phyloP scores from a whole-genome alignment of 2,113 vertebrate genomes.

The Dicrurus megarhynchus region DNA sequence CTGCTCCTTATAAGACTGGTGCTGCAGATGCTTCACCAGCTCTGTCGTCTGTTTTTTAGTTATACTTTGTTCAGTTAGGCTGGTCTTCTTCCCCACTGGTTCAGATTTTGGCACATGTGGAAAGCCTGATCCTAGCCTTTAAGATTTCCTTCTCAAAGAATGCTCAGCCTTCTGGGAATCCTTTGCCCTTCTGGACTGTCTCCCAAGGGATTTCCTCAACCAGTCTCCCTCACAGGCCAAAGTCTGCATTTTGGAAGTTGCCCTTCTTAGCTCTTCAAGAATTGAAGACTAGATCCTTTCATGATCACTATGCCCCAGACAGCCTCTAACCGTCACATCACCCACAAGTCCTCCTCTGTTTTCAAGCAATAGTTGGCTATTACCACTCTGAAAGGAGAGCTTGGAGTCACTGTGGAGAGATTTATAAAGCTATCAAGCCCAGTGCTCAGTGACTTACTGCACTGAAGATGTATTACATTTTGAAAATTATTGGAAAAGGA shows the following conservation, averaged over 20 bases:
- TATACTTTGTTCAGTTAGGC: not conserved
- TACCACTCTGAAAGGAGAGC: not conserved
- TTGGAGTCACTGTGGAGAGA: not conserved
- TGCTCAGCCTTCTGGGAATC: not conserved
- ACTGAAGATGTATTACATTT: not conserved
- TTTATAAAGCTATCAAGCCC: not conserved
- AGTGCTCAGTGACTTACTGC: not conserved
- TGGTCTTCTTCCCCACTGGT: not conserved
- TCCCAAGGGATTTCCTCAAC: not conserved
- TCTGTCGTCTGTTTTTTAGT: not conserved
- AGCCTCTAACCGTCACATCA: not conserved
- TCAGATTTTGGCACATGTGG: not conserved
- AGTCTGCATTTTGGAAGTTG: not conserved
- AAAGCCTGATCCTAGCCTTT: not conserved
- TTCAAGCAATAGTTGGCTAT: not conserved
- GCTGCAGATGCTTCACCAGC: not conserved
- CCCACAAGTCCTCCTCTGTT: not conserved
- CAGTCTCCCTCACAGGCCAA: not conserved
- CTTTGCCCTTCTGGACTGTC: not conserved
- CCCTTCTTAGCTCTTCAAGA: not conserved
- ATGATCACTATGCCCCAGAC: not conserved
- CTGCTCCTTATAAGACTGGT: accelerated
- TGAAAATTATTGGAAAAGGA: not conserved
- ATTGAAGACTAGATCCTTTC: not conserved
- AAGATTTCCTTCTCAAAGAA: not conserved